phyloP scores from a whole-genome alignment of 37 sponge, comb jelly and placozoan genomes.

The Chondrilla cf. caribensis region DNA sequence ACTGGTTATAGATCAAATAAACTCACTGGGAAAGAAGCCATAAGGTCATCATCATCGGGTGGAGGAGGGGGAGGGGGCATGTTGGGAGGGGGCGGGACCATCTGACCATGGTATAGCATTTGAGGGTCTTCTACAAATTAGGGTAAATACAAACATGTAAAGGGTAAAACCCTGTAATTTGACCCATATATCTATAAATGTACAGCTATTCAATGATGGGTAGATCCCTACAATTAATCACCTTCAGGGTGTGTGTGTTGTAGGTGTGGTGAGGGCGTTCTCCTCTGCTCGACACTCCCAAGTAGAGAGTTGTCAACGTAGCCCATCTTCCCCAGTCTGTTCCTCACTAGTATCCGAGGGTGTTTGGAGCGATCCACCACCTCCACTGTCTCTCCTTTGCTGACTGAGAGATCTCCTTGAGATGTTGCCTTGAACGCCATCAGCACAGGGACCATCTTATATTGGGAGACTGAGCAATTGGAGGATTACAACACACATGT shows the following conservation, averaged over 20 bases:
- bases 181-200: too few species aligned
- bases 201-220: too few species aligned
- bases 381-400: constrained; percentile 57
- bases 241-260: constrained; percentile 2
- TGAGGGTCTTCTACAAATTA: not conserved
- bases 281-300: constrained; percentile 5
- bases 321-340: constrained; percentile 37
- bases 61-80: constrained; percentile 37
- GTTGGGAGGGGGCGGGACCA: constrained; percentile 15
- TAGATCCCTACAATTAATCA: too few species aligned
- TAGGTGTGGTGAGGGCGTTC: constrained; percentile 26
- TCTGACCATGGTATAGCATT: constrained; percentile 12
- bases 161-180: too few species aligned
- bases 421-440: constrained; percentile 23
- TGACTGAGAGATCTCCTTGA: constrained; percentile 42
- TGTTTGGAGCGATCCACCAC: constrained; percentile 50
- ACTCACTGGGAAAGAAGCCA: not conserved
- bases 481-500: too few species aligned
- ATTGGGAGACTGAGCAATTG: too few species aligned
- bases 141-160: too few species aligned
- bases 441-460: constrained; percentile 25
- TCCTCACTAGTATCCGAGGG: constrained; percentile 49
- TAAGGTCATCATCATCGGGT: not conserved
- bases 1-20: not conserved
- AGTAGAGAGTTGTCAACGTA: constrained; percentile 38